phyloP scores from a whole-genome alignment of 2,113 vertebrate species.

The Oriolus oriolus region DNA sequence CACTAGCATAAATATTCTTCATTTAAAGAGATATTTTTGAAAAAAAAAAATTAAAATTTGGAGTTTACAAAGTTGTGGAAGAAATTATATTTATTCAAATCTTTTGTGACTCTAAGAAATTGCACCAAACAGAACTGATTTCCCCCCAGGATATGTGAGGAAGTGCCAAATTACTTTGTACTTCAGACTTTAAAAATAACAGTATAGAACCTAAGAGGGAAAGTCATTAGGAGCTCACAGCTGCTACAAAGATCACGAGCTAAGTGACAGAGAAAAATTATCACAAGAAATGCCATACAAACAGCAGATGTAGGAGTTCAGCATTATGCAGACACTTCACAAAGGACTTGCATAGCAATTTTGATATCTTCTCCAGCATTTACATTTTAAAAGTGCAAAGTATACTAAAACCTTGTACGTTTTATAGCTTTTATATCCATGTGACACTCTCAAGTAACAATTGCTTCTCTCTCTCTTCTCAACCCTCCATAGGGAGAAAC shows the following conservation, averaged over 20 bases:
- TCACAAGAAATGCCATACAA: constrained; percentile 65
- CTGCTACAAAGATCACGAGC: constrained; percentile 62
- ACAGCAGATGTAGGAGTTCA: constrained; percentile 67
- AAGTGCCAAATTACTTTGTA: constrained; percentile 49
- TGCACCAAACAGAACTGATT: not conserved
- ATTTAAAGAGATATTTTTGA: not conserved
- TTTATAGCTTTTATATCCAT: constrained; percentile 6
- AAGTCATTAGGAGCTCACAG: constrained; percentile 70
- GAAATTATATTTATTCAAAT: not conserved
- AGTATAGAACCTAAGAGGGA: constrained; percentile 52
- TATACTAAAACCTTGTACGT: constrained; percentile 30
- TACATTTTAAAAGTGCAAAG: constrained; percentile 50
- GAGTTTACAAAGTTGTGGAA: not conserved
- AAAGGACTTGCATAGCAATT: constrained; percentile 43
- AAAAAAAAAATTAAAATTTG: not conserved
- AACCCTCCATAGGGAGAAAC: not conserved
- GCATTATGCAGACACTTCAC: constrained; percentile 37
- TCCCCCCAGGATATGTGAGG: constrained; percentile 3
- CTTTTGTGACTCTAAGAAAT: not conserved
- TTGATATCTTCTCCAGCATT: constrained; percentile 34
- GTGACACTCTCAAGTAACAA: constrained; percentile 10
- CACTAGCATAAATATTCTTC: not conserved
- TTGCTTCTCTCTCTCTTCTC: not conserved
- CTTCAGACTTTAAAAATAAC: constrained; percentile 50
- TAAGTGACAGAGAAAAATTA: constrained; percentile 64